Evolutionary conservation across 2,113 vertebrate genomes (phyloP).

Genomic region (Bambusicola thoracicus): DNA sequence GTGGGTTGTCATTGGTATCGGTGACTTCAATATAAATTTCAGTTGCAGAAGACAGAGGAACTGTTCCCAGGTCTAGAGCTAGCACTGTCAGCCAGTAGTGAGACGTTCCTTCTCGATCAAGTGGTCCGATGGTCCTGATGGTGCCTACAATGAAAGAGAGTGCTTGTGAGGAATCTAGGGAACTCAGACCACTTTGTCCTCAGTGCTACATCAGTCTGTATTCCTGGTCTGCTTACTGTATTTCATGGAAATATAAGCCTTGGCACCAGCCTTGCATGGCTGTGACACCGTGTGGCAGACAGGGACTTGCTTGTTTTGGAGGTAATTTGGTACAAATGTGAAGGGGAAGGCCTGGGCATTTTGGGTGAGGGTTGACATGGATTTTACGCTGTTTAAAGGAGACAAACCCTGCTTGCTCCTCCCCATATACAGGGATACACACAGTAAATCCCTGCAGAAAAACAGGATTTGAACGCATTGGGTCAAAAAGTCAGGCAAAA

Average conservation of each 20-base stretch:
- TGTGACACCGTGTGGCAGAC: background rate
- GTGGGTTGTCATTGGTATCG: constrained; percentile 94
- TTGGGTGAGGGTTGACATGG: background rate
- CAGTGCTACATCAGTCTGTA: background rate
- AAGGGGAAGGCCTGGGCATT: background rate
- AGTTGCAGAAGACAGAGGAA: constrained; percentile 86
- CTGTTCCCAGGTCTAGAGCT: constrained; percentile 87
- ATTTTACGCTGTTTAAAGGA: background rate
- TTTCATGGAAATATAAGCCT: background rate
- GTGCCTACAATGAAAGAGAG: constrained; percentile 79
- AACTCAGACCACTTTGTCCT: background rate
- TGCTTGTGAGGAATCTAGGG: background rate
- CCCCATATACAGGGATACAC: background rate
- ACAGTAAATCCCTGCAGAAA: background rate
- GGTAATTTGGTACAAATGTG: background rate
- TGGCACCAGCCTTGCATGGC: background rate
- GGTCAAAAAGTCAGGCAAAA: background rate
- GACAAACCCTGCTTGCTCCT: background rate
- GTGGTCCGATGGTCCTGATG: constrained; percentile 80
- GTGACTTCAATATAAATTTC: constrained; percentile 92
- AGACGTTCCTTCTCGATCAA: constrained; percentile 86
- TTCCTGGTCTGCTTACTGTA: background rate
- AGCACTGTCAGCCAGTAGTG: constrained; percentile 94
- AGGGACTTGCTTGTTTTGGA: background rate
- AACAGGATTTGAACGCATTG: background rate